Conservation (phyloP, 2,888 invertebrate genomes). For the Brachyptera risi region DNA sequence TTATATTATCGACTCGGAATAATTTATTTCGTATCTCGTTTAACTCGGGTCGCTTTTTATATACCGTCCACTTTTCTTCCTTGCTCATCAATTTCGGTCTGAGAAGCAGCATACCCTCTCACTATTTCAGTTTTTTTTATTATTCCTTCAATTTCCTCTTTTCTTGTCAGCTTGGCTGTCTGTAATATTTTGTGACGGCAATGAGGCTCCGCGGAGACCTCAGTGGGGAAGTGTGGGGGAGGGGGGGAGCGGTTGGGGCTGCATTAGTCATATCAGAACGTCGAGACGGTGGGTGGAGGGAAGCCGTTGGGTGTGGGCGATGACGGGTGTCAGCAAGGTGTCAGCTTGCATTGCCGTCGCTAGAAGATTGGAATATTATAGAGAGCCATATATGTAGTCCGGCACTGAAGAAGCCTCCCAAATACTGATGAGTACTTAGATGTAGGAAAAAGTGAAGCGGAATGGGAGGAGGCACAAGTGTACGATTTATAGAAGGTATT, state of each 20-base stretch:
- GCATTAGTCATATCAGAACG: constrained; percentile 9
- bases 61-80: neutral
- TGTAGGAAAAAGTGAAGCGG: too few species aligned
- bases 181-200: neutral
- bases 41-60: neutral
- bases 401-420: neutral
- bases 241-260: neutral
- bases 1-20: constrained; percentile 2
- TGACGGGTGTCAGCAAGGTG: neutral
- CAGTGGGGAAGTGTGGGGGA: neutral
- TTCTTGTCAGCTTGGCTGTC: neutral
- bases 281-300: too few species aligned
- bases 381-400: neutral
- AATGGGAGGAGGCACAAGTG: too few species aligned
- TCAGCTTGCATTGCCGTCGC: neutral
- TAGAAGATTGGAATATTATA: neutral
- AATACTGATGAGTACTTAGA: constrained; percentile 15
- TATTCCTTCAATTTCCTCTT: neutral
- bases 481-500: too few species aligned
- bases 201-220: neutral
- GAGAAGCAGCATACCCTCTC: too few species aligned
- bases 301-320: neutral
- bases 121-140: neutral
- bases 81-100: neutral
- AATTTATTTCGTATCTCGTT: constrained; percentile 23